phyloP scores from a whole-genome alignment of 2,888 invertebrate species.

The Thera obeliscata region DNA sequence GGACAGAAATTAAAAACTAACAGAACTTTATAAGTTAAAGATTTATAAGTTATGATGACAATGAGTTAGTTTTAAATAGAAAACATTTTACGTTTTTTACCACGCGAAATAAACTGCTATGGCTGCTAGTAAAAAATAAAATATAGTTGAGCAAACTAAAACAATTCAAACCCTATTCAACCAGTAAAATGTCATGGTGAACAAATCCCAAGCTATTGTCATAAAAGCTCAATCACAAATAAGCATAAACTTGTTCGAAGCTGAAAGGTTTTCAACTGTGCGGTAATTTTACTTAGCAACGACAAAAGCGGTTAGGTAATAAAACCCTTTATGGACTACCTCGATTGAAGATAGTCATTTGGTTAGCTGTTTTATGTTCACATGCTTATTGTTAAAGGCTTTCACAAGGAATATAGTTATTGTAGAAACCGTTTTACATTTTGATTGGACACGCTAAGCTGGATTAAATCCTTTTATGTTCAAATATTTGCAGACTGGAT shows the following conservation, averaged over 20 bases:
- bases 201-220: conserved; percentile 22
- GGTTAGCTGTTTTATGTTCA: conserved; percentile 42
- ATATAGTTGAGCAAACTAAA: not conserved
- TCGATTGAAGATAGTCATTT: conserved; percentile 41
- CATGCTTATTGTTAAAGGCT: conserved; percentile 29
- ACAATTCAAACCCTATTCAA: conserved; percentile 7
- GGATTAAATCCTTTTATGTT: conserved; percentile 11
- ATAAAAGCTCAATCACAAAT: conserved; percentile 30
- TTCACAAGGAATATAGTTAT: conserved; percentile 22
- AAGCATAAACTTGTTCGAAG: conserved; percentile 29
- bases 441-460: conserved; percentile 9
- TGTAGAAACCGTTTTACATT: conserved; percentile 17
- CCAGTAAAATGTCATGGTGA: conserved; percentile 5
- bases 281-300: conserved; percentile 42
- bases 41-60: too few relatives aligned
- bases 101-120: too few relatives aligned
- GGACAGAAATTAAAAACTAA: too few relatives aligned
- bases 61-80: too few relatives aligned
- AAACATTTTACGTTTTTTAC: too few relatives aligned
- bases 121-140: too few relatives aligned
- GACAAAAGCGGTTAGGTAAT: conserved; percentile 38
- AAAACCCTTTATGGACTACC: conserved; percentile 41
- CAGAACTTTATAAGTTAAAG: too few relatives aligned
- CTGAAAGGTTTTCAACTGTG: conserved; percentile 36
- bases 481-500: conserved; percentile 7